Base-by-base conservation (phyloP, 2,888 invertebrate genomes). In the Elmis aenea region DNA sequence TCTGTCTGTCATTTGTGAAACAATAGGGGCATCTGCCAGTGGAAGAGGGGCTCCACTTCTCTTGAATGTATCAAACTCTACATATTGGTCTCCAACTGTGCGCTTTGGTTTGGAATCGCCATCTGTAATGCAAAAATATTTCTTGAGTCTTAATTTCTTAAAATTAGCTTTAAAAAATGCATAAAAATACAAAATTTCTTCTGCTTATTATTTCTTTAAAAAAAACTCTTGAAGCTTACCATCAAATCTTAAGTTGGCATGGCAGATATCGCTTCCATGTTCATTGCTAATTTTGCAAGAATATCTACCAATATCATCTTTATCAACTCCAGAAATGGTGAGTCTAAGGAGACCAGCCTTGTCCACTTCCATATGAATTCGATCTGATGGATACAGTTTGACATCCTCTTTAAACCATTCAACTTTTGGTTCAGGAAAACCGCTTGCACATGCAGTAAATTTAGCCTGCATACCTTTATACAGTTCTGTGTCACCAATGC, bases 401-500 rank as follows among this genome's bases (percentile, higher is more conserved):
- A 83, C 78, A 47, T 83, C 83, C 67, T 88, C 83, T 54, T 86
- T 80, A 71, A 80, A 90, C 85, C 85, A 86, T 61, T 91, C 89
- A 27, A 85, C 88, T 38, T 85, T 86, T 0, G 92, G 92, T 36
- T 90, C 90, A 0, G 93, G 93, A 37, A 76, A 75, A 38, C 93
- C 93, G 26, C 85, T 82, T 27, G 85, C 83, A 63, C 92, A 92
- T 34, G 92, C 92, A n/a, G 91, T 93, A 66, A 93, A 91, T 69
- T 90, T 90, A 33, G 87, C 91, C 24, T 85, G 81, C 84, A 91
- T 88, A 18, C 89, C 87, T 57, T 84, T 82, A 66, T 83, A 84
- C 33, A 90, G 78, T 64, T 92, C 91, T 22, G 84, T 83, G 62
- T 92, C 91, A 0, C 89, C 90, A 54, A 92, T 85, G 59, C 81